Evolutionary conservation across 2,797 vertebrate species (phyloP), one percentile per base, ranked within the genome.

Genomic region (Natrix natrix): DNA sequence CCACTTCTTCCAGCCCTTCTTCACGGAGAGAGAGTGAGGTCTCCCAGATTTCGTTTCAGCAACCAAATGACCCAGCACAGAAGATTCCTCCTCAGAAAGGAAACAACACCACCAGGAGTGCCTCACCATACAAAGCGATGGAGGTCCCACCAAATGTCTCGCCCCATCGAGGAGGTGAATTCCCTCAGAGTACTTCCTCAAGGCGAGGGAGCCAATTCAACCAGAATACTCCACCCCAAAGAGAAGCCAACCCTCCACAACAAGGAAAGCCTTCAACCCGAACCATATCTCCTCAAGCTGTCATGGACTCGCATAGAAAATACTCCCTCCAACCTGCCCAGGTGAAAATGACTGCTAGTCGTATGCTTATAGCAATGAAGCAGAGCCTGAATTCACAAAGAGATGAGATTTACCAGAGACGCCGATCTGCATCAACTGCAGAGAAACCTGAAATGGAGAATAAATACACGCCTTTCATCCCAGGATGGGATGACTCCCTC

Each of bases 301-400:
- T 86, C 1, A 17, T 91, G 11, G 93, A 89, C 24, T 86, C 56
- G 52, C 69, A 13, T 10, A 52, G 52, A 14, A 83, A 37, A 14
- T 89, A 8, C 8, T 48, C 24, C 7, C 3, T 83, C 16, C 52
- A 91, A 2, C 48, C 90, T 0, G 66, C 69, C 5, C 90, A 93
- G 87, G 43, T 91, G 1, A 86, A 20, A 52, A 91, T 91, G 90
- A 83, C 87, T 1, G 26, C 24, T 20, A 89, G 87, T 5, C 87
- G 37, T 26, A 89, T 91, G 93, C 87, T 93, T 8, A 1, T 86
- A 26, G 32, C 87, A 1, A 63, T 91, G 87, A 90, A 93, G 24
- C 93, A 91, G 11, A 43, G 32, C 24, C 24, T 93, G 57, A 93
- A 66, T 55, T 22, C 87, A 0, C 93, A 91, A 4, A 55, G 59